Conservation (phyloP, 2,113 vertebrate species). For the Rattus rattus region DNA sequence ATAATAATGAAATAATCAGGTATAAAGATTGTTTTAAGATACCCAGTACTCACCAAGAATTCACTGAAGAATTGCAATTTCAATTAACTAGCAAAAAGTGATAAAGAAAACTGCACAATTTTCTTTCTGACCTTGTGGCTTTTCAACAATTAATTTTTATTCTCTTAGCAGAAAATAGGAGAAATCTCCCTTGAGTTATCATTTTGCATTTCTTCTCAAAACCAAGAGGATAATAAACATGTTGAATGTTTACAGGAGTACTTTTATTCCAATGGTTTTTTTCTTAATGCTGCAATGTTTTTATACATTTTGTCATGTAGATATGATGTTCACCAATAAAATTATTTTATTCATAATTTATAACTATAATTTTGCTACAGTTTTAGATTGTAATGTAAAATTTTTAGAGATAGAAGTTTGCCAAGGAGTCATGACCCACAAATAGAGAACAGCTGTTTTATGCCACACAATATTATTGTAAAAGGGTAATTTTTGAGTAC, state of each 20-base stretch:
- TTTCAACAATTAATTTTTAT: neutral
- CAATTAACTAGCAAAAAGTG: neutral
- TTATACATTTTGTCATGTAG: neutral
- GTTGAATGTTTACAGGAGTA: neutral
- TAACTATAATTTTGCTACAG: neutral
- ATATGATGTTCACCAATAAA: neutral
- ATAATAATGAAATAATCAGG: neutral
- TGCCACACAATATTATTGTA: neutral
- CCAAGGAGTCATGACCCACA: neutral
- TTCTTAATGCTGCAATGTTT: neutral
- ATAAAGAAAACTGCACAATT: neutral
- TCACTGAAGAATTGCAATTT: neutral
- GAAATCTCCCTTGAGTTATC: neutral
- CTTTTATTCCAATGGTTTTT: neutral
- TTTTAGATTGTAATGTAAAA: neutral
- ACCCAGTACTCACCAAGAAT: neutral
- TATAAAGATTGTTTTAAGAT: neutral
- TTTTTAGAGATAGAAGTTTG: neutral
- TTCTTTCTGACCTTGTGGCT: neutral
- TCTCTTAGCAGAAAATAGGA: neutral
- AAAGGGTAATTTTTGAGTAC: neutral
- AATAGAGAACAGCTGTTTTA: neutral
- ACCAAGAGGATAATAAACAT: neutral
- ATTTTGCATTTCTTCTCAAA: constrained; percentile 45
- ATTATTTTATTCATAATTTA: neutral